Conservation (phyloP, 2,113 vertebrate genomes). For the Scomber japonicus region DNA sequence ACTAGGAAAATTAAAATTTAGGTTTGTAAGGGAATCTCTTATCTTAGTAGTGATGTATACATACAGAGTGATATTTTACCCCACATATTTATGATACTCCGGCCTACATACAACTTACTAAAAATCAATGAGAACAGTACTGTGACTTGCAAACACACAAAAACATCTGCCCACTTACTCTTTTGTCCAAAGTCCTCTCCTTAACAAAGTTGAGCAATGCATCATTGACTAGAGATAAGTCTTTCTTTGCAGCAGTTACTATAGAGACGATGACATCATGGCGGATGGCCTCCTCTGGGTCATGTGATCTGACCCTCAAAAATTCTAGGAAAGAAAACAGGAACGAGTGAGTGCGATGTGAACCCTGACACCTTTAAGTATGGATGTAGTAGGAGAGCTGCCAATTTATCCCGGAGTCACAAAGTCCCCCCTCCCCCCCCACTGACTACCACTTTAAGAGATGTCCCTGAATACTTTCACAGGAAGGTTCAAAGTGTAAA, state of each 20-base stretch:
- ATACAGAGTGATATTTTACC: too few relatives aligned
- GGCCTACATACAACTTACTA: not conserved
- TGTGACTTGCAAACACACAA: not conserved
- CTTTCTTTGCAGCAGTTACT: constrained; percentile 98
- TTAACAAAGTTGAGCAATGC: constrained; percentile 97
- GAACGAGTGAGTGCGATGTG: constrained; percentile 14
- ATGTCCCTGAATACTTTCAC: too few relatives aligned
- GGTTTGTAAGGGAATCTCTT: too few relatives aligned
- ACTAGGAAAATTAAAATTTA: too few relatives aligned
- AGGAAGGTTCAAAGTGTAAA: too few relatives aligned
- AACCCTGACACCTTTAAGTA: not conserved
- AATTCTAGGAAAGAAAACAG: constrained; percentile 86
- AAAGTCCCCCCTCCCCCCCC: too few relatives aligned
- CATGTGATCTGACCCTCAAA: constrained; percentile 97
- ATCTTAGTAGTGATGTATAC: too few relatives aligned
- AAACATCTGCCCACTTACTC: constrained; percentile 82
- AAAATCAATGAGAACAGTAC: not conserved
- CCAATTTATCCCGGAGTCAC: too few relatives aligned
- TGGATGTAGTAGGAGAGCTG: too few relatives aligned
- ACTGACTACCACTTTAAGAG: too few relatives aligned
- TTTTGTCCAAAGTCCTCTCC: constrained; percentile 96
- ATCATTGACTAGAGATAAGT: constrained; percentile 96
- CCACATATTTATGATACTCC: not conserved
- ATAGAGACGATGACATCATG: constrained; percentile 99
- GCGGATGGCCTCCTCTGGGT: constrained; percentile 98